Evolutionary conservation across 2,113 vertebrate genomes (phyloP).

Genomic region (Channa argus): DNA sequence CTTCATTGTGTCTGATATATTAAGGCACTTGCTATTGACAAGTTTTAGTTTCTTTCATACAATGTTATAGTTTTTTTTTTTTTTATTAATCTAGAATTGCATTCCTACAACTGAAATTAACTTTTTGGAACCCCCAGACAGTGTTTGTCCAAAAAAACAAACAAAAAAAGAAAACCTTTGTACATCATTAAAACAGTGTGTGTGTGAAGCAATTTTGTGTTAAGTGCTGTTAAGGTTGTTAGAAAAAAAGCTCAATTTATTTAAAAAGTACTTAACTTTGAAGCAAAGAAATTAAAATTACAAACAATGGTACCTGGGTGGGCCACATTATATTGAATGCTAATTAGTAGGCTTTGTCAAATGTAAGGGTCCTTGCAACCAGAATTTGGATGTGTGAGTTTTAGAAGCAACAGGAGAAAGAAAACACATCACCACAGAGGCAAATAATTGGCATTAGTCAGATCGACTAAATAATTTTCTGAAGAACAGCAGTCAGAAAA

Average conservation of each 20-base stretch:
- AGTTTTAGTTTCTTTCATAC: neutral
- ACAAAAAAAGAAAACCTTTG: neutral
- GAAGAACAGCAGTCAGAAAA: neutral
- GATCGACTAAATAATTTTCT: neutral
- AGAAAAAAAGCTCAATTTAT: neutral
- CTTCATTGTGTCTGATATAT: slow-evolving; percentile 10
- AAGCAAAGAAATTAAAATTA: slow-evolving; percentile 10
- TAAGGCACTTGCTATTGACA: neutral
- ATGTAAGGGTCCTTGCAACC: neutral
- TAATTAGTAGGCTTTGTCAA: slow-evolving; percentile 7
- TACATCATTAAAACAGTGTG: neutral
- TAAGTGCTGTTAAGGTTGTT: neutral
- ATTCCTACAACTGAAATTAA: neutral
- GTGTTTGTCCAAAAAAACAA: neutral
- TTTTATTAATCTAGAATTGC: slow-evolving; percentile 28
- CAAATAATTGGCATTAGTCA: slow-evolving; percentile 1
- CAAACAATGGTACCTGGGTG: slow-evolving; percentile 1
- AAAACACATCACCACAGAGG: neutral
- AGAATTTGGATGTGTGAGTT: neutral
- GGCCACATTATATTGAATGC: neutral
- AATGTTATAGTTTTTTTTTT: slow-evolving; percentile 17
- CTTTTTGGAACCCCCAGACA: slow-evolving; percentile 2
- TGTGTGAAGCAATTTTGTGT: neutral
- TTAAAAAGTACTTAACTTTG: neutral
- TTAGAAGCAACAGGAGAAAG: neutral